Evolutionary conservation across 2,888 invertebrate genomes (phyloP), one percentile per base, ranked within the genome.

Genomic region (Chironomus tentans): DNA sequence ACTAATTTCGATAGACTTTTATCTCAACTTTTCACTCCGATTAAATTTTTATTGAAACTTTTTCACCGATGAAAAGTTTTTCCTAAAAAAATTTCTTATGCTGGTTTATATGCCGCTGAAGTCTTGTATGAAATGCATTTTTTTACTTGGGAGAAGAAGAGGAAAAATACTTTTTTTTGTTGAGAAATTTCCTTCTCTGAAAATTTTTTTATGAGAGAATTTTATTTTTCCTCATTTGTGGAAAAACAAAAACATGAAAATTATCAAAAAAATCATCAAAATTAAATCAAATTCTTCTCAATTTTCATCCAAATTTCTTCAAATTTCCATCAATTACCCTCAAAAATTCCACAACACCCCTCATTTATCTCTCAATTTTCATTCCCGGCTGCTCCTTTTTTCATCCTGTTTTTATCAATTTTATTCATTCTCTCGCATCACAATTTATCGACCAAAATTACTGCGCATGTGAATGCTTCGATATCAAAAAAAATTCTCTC

Each of bases 371-470:
- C 15, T 7, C 7, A 56, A 15, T 56, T 56, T 56, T 56, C 56
- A 56, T 15, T 56, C 56, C 56, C 24, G 50, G 70, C 50, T n/a
- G 38, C 38, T 38, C 38, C 38, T 38, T 38, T 38, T n/a, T 38
- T 38, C 10, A 38, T 38, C 38, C 38, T 10, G 38, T 38, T 38
- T 38, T 38, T 46, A 46, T 47, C 47, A 38, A 38, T 38, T 38
- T 2, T 38, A 10, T 38, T 22, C 56, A 46, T 21, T 24, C n/a
- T 70, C 50, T 70, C 68, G 3, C 50, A 50, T 4, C 21, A 28
- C n/a, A 56, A n/a, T 28, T 15, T 72, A 72, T 72, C 72, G 72
- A 72, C 72, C 72, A 18, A 72, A 61, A 28, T 18, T 28, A 50
- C 28, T 72, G 72, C 72, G 72, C 72, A 72, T 72, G 72, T 61